Percentiles rank a stretch among this genome's conserved stretches.
phyloP scores from a whole-genome alignment of 2,888 invertebrate species.

The Liposcelis brunnea region DNA sequence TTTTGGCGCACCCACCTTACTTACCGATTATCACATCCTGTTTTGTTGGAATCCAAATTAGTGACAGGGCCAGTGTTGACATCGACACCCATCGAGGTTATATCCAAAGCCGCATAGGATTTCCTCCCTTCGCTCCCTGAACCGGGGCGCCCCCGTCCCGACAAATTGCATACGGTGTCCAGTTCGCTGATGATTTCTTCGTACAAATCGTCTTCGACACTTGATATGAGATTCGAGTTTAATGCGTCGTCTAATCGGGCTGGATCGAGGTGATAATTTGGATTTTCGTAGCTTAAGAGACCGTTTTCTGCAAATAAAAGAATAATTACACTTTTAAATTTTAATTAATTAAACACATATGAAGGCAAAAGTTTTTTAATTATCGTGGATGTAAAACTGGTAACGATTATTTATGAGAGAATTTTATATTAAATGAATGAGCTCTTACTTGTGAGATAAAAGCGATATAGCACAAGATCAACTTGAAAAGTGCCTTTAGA shows the following conservation, averaged over 20 bases:
- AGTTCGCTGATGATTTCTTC: constrained; percentile 45
- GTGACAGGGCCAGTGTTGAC: constrained; percentile 40
- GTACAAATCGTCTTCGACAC: constrained; percentile 39
- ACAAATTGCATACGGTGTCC: constrained; percentile 35
- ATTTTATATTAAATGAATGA: no score
- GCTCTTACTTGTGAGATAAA: no score
- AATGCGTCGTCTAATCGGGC: constrained; percentile 58
- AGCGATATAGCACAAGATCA: no score
- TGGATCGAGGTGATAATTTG: constrained; percentile 72
- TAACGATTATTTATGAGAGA: no score
- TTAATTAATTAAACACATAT: background rate
- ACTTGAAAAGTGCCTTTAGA: no score
- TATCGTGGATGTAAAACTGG: no score
- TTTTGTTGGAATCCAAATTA: constrained; percentile 12
- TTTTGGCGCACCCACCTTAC: background rate
- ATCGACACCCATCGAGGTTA: constrained; percentile 54
- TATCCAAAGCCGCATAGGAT: constrained; percentile 46
- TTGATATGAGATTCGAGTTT: constrained; percentile 34
- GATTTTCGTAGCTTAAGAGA: constrained; percentile 78
- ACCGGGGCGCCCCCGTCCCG: constrained; percentile 34
- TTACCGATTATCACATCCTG: constrained; percentile 1
- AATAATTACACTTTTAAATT: constrained; percentile 8
- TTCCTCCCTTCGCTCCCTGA: constrained; percentile 32
- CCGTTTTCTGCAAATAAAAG: constrained; percentile 57
- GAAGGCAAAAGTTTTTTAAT: constrained; percentile 2